Conservation (phyloP, 2,888 invertebrate species). For the Troglohyphantes excavatus region DNA sequence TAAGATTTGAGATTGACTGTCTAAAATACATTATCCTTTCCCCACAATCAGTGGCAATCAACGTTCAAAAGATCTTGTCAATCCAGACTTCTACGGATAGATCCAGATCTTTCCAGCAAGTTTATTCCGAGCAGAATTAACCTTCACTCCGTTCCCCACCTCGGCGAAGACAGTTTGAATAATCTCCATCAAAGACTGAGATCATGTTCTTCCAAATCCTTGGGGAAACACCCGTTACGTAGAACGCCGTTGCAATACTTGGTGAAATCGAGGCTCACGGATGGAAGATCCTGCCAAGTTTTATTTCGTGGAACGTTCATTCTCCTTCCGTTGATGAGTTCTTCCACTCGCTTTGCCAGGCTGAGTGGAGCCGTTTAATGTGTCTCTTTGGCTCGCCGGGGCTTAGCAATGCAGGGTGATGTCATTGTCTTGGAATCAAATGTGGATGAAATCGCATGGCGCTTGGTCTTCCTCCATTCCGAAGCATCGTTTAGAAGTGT, state of each 20-base stretch:
- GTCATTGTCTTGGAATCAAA: conserved; percentile 31
- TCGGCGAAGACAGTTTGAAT: no score
- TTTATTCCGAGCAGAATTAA: no score
- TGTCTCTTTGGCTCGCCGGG: neutral
- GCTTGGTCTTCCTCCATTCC: neutral
- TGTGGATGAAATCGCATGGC: conserved; percentile 6
- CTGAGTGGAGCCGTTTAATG: conserved; percentile 10
- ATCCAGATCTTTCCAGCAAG: no score
- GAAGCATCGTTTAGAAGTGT: neutral
- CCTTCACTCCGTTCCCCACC: no score
- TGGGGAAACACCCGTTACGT: conserved; percentile 32
- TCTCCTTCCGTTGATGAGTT: neutral
- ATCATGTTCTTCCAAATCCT: conserved; percentile 18
- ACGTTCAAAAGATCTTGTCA: no score
- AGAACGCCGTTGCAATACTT: conserved; percentile 1
- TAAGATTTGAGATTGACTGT: no score
- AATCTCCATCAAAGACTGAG: no score
- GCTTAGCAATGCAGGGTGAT: conserved; percentile 20
- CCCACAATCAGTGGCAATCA: no score
- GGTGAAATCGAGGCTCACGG: neutral
- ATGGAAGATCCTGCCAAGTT: neutral
- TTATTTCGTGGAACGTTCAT: neutral
- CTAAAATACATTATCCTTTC: no score
- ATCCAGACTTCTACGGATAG: no score
- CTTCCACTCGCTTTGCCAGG: neutral